Evolutionary conservation across 2,888 invertebrate genomes (phyloP), one percentile per base, ranked within the genome.

Genomic region (Thelaira solivaga): DNA sequence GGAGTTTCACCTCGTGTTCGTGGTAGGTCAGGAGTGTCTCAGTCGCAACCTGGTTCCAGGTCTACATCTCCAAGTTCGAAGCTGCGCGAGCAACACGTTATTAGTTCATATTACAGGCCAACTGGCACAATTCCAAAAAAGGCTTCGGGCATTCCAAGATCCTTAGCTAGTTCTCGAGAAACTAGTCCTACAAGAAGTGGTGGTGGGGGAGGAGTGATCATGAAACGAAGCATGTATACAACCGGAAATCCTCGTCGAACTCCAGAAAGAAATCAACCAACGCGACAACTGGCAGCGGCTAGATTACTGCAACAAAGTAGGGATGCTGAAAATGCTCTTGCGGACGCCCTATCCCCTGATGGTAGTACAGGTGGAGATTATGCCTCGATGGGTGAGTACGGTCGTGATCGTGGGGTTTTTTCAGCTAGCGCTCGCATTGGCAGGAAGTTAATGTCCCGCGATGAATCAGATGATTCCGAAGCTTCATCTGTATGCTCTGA

Each of bases 401-500:
- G 83, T 71, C 85, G 86, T 8, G 77, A 77, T 7, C 72, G 77
- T 11, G 73, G 64, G 8, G 76, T 80, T 1, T 80, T 71, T 49
- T 76, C 75, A 0, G 62, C 77, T 1, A 78, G 81, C 3, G 26
- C 94, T 93, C 90, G 95, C 93, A 76, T 89, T 0, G 88, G 90
- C 20, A 90, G 91, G 45, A 91, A 92, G 18, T 82, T 88, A 53
- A 83, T 88, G 64, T 86, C 87, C 2, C 94, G 95, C 26, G 96
- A 96, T 84, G 94, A 94, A 84, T 94, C 94, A 11, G 94, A 94
- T 83, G 96, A 97, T 85, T 96, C 97, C 7, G 98, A 98, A 88
- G 97, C 97, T 0, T 98, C 97, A 53, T 97, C 97, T 85, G 94
- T 98, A 10, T 97, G 97, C 87, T 98, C 97, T 0, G 98, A 98